A percentile compares a stretch with the other conserved stretches of the same genome.
Evolutionary conservation across 2,797 vertebrate genomes (phyloP).

Genomic region (Enteromius paludinosus): DNA sequence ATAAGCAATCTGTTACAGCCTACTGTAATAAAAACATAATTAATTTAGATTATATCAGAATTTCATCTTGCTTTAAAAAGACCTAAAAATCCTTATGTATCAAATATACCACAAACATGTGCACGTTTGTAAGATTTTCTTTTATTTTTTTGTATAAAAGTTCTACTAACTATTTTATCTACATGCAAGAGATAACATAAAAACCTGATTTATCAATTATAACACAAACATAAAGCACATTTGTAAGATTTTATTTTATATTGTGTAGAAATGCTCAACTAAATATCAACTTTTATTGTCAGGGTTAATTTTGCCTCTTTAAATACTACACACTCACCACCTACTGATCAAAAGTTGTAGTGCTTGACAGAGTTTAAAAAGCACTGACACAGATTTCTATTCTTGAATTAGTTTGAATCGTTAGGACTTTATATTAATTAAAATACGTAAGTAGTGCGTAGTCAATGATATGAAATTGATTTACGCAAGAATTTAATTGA

Average conservation of each 20-base stretch:
- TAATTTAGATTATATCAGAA: neutral
- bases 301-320: neutral
- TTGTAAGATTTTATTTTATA: neutral
- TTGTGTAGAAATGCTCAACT: neutral
- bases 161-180: neutral
- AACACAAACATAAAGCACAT: neutral
- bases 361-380: slow-evolving; percentile 17
- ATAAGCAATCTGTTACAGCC: neutral
- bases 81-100: too few species aligned
- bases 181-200: too few species aligned
- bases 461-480: neutral
- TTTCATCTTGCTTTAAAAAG: too few species aligned
- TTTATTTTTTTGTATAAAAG: neutral
- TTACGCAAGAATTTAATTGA: too few species aligned
- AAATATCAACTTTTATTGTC: neutral
- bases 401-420: neutral
- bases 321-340: slow-evolving; percentile 32
- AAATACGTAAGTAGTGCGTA: neutral
- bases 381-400: neutral
- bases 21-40: neutral
- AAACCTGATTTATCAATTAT: neutral
- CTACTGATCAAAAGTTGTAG: slow-evolving; percentile 39
- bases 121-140: neutral
- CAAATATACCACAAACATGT: too few species aligned
- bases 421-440: neutral